phyloP scores from a whole-genome alignment of 2,797 vertebrate species.

The Champsocephalus gunnari region DNA sequence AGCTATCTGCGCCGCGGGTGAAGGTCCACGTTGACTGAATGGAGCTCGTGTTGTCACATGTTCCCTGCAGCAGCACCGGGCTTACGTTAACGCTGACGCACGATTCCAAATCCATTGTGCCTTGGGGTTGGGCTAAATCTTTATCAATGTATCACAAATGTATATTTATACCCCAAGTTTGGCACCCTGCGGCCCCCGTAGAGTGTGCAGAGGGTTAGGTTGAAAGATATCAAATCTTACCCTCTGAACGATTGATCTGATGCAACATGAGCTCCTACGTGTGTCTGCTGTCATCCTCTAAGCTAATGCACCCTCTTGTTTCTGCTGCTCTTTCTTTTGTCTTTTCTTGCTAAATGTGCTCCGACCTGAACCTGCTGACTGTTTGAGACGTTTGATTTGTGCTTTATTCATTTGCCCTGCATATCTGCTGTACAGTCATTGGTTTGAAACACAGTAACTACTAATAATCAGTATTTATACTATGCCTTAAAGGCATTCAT shows the following conservation, averaged over 20 bases:
- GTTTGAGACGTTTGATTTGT: constrained; percentile 37
- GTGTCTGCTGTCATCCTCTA: constrained; percentile 28
- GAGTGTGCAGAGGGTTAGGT: background rate
- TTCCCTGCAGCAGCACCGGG: constrained; percentile 8
- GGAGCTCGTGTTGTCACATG: constrained; percentile 49
- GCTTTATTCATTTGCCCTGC: constrained; percentile 36
- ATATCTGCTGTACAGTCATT: constrained; percentile 58
- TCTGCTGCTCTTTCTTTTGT: background rate
- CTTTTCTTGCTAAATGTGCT: background rate
- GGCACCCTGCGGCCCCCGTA: background rate
- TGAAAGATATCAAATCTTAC: background rate
- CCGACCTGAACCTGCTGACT: constrained; percentile 9
- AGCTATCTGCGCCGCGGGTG: constrained; percentile 43
- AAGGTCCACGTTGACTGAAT: constrained; percentile 16
- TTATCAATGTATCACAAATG: background rate
- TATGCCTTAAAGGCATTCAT: background rate
- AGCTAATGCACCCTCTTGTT: constrained; percentile 3
- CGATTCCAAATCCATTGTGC: no score
- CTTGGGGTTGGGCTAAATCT: background rate
- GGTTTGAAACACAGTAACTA: constrained; percentile 31
- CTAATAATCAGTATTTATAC: background rate
- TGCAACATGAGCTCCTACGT: constrained; percentile 50
- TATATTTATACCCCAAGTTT: background rate
- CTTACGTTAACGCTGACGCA: background rate
- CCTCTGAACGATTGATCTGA: background rate